Evolutionary conservation across 2,797 vertebrate genomes (phyloP), one percentile per base, ranked within the genome.

Genomic region (Champsocephalus esox): DNA sequence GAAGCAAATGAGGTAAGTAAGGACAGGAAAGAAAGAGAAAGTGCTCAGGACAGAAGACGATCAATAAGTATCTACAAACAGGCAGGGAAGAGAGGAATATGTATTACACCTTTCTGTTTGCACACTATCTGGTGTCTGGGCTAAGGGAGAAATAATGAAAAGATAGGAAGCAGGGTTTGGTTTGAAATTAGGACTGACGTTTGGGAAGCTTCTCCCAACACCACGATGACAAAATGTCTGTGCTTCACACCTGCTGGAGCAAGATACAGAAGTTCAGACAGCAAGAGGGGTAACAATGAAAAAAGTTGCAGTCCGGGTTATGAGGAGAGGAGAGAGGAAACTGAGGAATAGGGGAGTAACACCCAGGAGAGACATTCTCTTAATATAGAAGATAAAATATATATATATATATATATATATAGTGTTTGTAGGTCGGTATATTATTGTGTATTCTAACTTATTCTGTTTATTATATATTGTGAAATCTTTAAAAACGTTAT

Each of bases 141-240:
- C 77, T 73, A 52, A 78, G 54, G 52, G 19, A 52, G 48, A 81
- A 71, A 89, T 84, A 82, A 90, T 70, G 71, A 80, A 86, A 87
- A 68, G 71, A 87, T 76, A 59, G 64, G 50, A 77, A 28, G 65
- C 14, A 5, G 34, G 16, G 73, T 58, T 77, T 70, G 79, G 66
- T 75, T 84, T 71, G 66, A 84, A 89, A 83, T 81, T 72, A 79
- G 79, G 69, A 52, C 66, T 67, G 85, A 80, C 77, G 69, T 61
- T 54, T 64, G 52, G 77, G 77, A 82, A 55, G 73, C 82, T 87
- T 87, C 85, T 88, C 69, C 80, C 28, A 66, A 81, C 77, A 76
- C 43, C 38, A 44, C 74, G 44, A 49, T n/a, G 56, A 60, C 75
- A 48, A 83, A 83, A 73, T 4, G 55, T 70, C 66, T 73, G 56